Conservation (phyloP, 1,140 invertebrate species). For the Ceratoteleas bidentatus region DNA sequence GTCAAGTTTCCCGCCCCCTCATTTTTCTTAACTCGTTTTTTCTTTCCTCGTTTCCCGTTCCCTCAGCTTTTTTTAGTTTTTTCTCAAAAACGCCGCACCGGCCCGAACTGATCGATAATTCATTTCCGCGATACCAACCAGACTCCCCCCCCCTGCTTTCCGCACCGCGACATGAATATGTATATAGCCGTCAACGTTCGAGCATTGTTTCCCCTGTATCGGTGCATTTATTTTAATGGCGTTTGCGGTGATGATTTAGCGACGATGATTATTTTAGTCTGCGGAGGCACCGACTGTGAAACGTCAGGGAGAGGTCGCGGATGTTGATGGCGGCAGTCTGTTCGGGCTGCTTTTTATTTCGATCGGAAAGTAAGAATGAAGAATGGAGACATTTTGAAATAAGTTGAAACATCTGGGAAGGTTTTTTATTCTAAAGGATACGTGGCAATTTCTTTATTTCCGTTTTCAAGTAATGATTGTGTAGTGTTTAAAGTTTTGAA, state of each 20-base stretch:
- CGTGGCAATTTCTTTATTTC: no score
- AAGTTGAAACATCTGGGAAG: no score
- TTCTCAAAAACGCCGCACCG: slow-evolving; percentile 35
- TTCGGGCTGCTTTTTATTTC: no score
- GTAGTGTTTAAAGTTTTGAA: no score
- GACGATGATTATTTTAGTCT: slow-evolving; percentile 33
- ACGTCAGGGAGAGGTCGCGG: no score
- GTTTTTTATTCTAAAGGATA: no score
- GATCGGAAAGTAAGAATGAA: no score
- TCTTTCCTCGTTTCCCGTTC: slow-evolving; percentile 14
- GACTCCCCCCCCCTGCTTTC: neutral
- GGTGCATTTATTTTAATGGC: slow-evolving; percentile 56
- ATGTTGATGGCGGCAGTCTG: no score
- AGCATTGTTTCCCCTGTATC: slow-evolving; percentile 32
- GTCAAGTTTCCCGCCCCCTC: neutral
- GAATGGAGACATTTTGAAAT: no score
- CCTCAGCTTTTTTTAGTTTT: neutral
- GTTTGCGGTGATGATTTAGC: slow-evolving; percentile 41
- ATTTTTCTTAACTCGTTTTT: slow-evolving; percentile 9
- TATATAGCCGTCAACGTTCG: slow-evolving; percentile 43
- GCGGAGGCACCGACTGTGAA: no score
- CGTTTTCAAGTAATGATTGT: no score
- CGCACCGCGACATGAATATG: slow-evolving; percentile 22
- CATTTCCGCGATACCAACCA: slow-evolving; percentile 42
- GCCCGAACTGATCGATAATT: slow-evolving; percentile 53